These are phyloP conservation scores for Orchesella cincta DNA, from an alignment of 1,140 invertebrate genomes.

Conservation along the genomic window DNA sequence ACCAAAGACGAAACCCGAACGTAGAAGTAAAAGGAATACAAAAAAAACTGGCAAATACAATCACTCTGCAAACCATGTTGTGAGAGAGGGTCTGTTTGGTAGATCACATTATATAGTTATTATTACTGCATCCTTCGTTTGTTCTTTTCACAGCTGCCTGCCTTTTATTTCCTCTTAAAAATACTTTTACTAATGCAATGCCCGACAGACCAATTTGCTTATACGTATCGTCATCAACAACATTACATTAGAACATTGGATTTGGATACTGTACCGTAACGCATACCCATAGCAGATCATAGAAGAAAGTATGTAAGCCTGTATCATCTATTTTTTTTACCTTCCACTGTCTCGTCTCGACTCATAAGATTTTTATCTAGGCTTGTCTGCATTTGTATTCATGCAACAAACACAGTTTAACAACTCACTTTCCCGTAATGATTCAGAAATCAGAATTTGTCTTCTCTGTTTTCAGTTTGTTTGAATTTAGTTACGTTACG, in stretches of 20 bases:
- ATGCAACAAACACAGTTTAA: too few relatives aligned
- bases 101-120: not conserved
- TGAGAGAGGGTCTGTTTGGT: not conserved
- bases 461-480: too few relatives aligned
- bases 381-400: too few relatives aligned
- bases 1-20: not conserved
- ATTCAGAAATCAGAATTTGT: too few relatives aligned
- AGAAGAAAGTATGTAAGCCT: not conserved
- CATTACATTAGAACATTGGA: too few relatives aligned
- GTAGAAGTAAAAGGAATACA: not conserved
- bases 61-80: not conserved
- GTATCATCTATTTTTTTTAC: too few relatives aligned
- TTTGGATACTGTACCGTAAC: too few relatives aligned
- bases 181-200: conserved; percentile 8
- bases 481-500: too few relatives aligned
- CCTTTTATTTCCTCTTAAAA: conserved; percentile 2
- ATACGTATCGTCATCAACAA: not conserved
- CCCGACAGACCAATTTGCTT: not conserved
- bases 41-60: not conserved
- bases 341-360: too few relatives aligned
- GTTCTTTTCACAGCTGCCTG: not conserved
- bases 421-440: too few relatives aligned
- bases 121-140: not conserved
- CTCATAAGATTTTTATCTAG: too few relatives aligned
- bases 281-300: not conserved